phyloP scores from a whole-genome alignment of 2,113 vertebrate genomes.

The Burhinus bistriatus region DNA sequence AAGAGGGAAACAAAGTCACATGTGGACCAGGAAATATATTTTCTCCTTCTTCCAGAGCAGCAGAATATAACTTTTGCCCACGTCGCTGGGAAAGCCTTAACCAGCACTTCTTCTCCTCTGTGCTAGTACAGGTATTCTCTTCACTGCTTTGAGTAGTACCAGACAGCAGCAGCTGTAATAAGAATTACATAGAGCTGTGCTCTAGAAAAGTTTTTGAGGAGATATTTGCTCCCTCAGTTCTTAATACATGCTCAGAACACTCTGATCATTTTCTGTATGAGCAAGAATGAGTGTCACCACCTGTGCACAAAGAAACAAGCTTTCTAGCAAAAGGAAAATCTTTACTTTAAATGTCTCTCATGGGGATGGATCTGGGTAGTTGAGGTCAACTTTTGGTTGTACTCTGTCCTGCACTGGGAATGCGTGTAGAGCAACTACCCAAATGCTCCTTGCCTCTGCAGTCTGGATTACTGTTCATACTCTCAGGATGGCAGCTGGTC shows the following conservation, averaged over 20 bases:
- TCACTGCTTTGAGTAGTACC: neutral
- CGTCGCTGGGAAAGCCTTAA: neutral
- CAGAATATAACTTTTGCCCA: neutral
- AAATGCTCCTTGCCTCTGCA: neutral
- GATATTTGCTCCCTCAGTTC: neutral
- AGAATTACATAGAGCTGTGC: neutral
- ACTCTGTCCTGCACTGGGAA: neutral
- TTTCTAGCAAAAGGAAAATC: neutral
- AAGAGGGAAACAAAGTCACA: neutral
- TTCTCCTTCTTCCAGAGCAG: neutral
- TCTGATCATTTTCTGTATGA: neutral
- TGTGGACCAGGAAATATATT: neutral
- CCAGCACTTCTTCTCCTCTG: neutral
- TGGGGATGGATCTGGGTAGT: neutral
- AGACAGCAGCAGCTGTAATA: neutral
- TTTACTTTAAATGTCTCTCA: neutral
- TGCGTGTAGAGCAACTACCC: neutral
- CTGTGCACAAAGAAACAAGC: neutral
- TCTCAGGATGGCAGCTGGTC: neutral
- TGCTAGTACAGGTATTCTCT: neutral
- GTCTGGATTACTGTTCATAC: neutral
- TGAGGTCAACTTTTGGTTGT: neutral
- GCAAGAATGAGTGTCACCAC: neutral
- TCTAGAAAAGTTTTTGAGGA: neutral
- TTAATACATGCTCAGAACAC: neutral